These are phyloP conservation scores for Promerops cafer DNA, from an alignment of 2,113 vertebrate species.

Conservation along the genomic window DNA sequence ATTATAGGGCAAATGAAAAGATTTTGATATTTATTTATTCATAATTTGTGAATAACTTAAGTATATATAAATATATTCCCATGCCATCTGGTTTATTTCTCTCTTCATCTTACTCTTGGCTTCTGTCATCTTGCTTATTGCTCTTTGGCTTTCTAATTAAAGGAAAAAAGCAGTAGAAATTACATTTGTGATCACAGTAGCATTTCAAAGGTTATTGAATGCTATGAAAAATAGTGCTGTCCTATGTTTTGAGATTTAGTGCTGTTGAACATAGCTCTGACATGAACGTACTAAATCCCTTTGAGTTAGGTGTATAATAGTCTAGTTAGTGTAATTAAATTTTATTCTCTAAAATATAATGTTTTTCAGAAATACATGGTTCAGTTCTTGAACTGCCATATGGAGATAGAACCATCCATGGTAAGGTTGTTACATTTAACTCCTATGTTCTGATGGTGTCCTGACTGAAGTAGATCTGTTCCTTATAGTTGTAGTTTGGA, in stretches of 20 bases:
- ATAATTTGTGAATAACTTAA: neutral
- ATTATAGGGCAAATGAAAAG: neutral
- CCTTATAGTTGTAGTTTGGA: neutral
- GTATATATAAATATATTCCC: neutral
- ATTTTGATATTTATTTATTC: neutral
- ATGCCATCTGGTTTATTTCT: constrained; percentile 26
- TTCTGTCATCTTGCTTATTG: neutral
- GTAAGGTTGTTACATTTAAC: neutral
- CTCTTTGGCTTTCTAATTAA: constrained; percentile 26
- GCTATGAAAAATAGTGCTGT: neutral
- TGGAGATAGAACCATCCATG: neutral
- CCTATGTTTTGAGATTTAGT: neutral
- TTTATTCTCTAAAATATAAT: neutral
- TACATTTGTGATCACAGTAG: neutral
- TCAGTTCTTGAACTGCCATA: neutral
- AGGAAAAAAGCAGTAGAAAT: neutral
- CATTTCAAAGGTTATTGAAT: neutral
- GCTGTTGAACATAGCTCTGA: neutral
- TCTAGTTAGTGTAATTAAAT: neutral
- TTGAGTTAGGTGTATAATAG: neutral
- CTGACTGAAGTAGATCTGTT: neutral
- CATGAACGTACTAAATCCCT: neutral
- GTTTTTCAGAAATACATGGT: neutral
- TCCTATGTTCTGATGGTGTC: neutral
- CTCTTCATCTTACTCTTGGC: neutral